These are phyloP conservation scores for Enteromius mattozi DNA, from an alignment of 2,797 vertebrate genomes.

Conservation along the genomic window DNA sequence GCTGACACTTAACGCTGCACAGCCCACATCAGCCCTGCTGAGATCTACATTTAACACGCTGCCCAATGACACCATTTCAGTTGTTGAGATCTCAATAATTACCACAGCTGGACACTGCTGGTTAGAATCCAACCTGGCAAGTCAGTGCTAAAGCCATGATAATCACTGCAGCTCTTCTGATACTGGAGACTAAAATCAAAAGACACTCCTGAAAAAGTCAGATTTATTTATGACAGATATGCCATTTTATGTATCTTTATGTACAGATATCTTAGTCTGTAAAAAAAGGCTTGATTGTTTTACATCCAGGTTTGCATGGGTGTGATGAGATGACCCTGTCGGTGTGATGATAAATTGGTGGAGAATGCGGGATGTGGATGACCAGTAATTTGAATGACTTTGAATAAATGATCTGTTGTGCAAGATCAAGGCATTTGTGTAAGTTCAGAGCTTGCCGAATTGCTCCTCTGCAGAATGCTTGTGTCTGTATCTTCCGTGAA, in stretches of 20 bases:
- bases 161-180: conserved; percentile 57
- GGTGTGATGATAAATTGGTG: background rate
- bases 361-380: conserved; percentile 9
- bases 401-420: conserved; percentile 22
- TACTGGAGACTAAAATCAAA: conserved; percentile 41
- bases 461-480: conserved; percentile 7
- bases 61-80: conserved; percentile 22
- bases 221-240: background rate
- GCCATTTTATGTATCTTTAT: background rate
- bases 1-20: conserved; percentile 17
- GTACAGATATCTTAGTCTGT: background rate
- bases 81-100: conserved; percentile 48
- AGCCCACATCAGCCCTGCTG: conserved; percentile 21
- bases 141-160: conserved; percentile 53
- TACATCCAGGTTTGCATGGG: conserved; percentile 3
- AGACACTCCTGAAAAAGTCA: conserved; percentile 1
- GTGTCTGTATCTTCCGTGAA: conserved; percentile 34
- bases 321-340: background rate
- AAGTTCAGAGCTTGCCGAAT: background rate
- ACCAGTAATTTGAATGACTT: conserved; percentile 21
- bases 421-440: background rate
- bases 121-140: conserved; percentile 28
- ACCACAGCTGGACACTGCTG: conserved; percentile 38
- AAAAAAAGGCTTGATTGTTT: background rate
- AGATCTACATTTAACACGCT: conserved; percentile 19